Percentiles rank a stretch among this genome's conserved stretches.
Conservation (phyloP, 35 echinoderm and acorn worm genomes). For the Stichopus chloronotus region DNA sequence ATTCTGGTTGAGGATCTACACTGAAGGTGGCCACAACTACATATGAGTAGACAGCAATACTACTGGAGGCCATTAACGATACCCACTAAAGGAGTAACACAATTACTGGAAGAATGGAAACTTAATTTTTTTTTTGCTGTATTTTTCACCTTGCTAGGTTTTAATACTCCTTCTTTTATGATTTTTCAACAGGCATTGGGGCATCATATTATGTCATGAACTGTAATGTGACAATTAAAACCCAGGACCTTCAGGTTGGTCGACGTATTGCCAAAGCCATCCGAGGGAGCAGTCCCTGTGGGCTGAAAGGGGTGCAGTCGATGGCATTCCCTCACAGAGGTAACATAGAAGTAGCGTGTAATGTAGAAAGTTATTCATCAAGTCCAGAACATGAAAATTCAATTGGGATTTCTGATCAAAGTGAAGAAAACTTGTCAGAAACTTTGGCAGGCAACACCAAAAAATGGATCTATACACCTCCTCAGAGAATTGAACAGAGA, state of each 20-base stretch:
- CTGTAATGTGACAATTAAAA: conserved; percentile 88
- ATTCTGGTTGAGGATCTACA: no score
- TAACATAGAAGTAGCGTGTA: conserved; percentile 90
- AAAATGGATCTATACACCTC: conserved; percentile 52
- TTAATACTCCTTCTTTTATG: no score
- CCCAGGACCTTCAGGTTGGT: conserved; percentile 64
- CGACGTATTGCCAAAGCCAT: conserved; percentile 70
- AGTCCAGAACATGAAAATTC: not conserved
- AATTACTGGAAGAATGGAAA: no score
- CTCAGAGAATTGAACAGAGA: conserved; percentile 62
- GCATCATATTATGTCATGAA: conserved; percentile 90
- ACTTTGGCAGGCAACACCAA: not conserved
- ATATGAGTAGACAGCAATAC: no score
- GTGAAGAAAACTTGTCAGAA: not conserved
- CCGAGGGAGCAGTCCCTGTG: conserved; percentile 67
- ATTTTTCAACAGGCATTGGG: conserved; percentile 72
- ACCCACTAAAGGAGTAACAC: no score
- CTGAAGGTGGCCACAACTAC: no score
- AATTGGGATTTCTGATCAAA: not conserved
- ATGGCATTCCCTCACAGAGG: conserved; percentile 93
- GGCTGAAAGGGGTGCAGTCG: conserved; percentile 79
- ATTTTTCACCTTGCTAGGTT: no score
- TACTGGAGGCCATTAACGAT: no score
- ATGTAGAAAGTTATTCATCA: conserved; percentile 70
- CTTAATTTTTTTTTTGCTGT: no score